Base-by-base conservation (phyloP, 1,140 invertebrate genomes). In the Coptotermes formosanus region DNA sequence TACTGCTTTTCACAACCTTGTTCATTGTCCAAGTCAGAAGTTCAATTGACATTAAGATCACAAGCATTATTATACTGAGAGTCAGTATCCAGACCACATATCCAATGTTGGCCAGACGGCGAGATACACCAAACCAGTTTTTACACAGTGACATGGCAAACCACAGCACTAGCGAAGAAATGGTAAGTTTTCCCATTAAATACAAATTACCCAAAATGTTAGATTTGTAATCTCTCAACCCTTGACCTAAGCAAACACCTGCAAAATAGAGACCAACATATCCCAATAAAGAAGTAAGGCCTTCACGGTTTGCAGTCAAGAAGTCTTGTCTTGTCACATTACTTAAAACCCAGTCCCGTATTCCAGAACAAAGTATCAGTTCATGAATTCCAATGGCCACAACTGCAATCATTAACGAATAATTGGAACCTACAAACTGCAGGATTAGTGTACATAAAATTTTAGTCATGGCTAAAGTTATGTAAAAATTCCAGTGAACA, bases 401-500 rank as follows among this genome's bases (percentile, higher is more conserved):
- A 38, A 94, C 82, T 30, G 92, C 93, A 83, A 93, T 91, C 87
- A 91, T 90, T 88, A 92, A 88, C 32, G 92, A 90, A 85, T 90
- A 91, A 23, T 89, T 91, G 11, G 91, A 89, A 82, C 88, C 89
- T 82, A 93, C 88, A 38, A 92, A 89, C 75, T 90, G 91, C 25
- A 95, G 90, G 45, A 96, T 88, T 55, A 94, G 87, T 45, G 93
- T 93, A 43, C 94, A 94, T 38, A 96, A 89, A 1, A 98, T 89
- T 93, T 97, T 98, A 11, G 97, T 95, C 82, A 95, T 91, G 44
- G 96, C 97, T 64, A 99, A 90, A 2, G 97, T 99, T 86, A 98
- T 95, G 89, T 99, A 99, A 90, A 99, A 99, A 91, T 99, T 99
- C 97, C 98, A 98, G 91, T 99, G 98, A 11, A 96, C 92, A 7